These are phyloP conservation scores for Nebria salina DNA, from an alignment of 2,888 invertebrate species.

Conservation along the genomic window DNA sequence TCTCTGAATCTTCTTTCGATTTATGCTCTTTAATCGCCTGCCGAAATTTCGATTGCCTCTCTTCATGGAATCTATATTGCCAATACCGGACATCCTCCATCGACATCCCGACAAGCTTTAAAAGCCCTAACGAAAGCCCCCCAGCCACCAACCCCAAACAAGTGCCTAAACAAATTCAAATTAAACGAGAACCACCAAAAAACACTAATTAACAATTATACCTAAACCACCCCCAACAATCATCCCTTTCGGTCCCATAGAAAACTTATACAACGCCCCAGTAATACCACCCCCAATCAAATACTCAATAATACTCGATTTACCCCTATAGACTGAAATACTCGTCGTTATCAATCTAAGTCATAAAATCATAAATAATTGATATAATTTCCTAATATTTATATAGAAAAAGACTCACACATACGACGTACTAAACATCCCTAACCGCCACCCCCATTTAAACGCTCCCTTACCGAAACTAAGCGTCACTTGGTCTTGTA, in stretches of 20 bases:
- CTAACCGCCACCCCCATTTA: constrained; percentile 75
- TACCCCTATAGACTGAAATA: constrained; percentile 73
- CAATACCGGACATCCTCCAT: constrained; percentile 74
- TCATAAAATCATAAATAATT: constrained; percentile 53
- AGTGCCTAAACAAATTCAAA: constrained; percentile 63
- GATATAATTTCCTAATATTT: not conserved
- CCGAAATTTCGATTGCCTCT: constrained; percentile 58
- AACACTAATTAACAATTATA: constrained; percentile 53
- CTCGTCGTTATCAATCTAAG: constrained; percentile 71
- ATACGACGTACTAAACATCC: constrained; percentile 74
- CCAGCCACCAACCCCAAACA: constrained; percentile 72
- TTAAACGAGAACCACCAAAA: not conserved
- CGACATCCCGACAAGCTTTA: constrained; percentile 68
- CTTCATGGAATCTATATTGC: constrained; percentile 65
- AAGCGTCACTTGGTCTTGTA: constrained; percentile 76
- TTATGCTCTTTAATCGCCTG: constrained; percentile 55
- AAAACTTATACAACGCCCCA: constrained; percentile 74
- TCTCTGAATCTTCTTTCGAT: constrained; percentile 55
- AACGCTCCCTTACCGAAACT: constrained; percentile 78
- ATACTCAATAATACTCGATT: constrained; percentile 75
- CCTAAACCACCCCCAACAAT: constrained; percentile 75
- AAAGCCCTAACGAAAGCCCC: constrained; percentile 63
- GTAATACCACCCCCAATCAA: constrained; percentile 71
- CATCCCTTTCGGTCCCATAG: constrained; percentile 74
- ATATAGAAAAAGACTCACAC: constrained; percentile 64